Base-by-base conservation (phyloP, 1,140 invertebrate species). In the Mercenaria mercenaria region DNA sequence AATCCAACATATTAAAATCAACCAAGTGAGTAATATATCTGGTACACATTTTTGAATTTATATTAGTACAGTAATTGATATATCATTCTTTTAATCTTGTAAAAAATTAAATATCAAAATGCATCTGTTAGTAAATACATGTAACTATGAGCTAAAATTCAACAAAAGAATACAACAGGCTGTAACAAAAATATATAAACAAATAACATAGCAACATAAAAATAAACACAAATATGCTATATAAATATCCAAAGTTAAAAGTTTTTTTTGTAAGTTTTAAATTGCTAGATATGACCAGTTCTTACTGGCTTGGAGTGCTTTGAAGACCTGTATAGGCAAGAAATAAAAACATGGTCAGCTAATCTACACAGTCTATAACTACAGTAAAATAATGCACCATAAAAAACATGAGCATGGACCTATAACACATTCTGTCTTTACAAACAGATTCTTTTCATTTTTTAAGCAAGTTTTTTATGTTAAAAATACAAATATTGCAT, bases 261-360 rank as follows among this genome's bases (percentile, higher is more conserved):
- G n/a, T n/a, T n/a, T n/a, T n/a, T n/a, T n/a, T n/a, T 41, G 23
- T 39, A 39, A 39, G 15, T 23, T 52, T 29, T 79, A 15, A 50
- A 20, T 32, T 56, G 76, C 76, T 79, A 56, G 76, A 79, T 52
- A 52, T 79, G 76, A 79, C 76, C 76, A 79, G 47, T 79, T 32
- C 1, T 37, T 32, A 52, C 8, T 79, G 47, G 32, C 76, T 79
- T 32, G 76, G 43, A 59, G 43, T 59, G 47, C 15, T 56, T 37
- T 56, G 76, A n/a, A 23, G 32, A 79, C 76, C 76, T 79, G 76
- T 79, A 23, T 52, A 52, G 47, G 47, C 76, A 79, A 79, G 76
- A 79, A 56, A 79, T 32, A 79, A 39, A n/a, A 72, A 72, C 34
- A 72, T 72, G 10, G 67, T 72, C 32, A 72, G 37, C 67, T 72